Conservation (phyloP, 2,797 vertebrate species). For the Austrolebias charrua region DNA sequence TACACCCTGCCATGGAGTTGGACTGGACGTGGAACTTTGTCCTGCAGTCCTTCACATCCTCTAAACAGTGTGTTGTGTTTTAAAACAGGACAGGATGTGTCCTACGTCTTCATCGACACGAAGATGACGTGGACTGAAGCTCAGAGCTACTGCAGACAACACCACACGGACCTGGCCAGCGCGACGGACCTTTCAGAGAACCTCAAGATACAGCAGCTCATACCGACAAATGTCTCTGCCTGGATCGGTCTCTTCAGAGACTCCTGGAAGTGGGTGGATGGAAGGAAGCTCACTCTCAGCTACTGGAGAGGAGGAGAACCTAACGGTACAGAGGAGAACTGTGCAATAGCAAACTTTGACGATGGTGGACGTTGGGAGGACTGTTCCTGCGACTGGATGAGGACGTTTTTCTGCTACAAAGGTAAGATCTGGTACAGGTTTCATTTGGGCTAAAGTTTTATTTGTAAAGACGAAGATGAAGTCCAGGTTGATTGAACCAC, state of each 20-base stretch:
- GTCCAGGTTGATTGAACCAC: too few species aligned
- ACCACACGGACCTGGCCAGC: slow-evolving; percentile 53
- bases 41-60: too few species aligned
- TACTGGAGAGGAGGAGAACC: slow-evolving; percentile 2
- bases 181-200: slow-evolving; percentile 21
- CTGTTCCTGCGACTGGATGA: fast-evolving
- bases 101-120: too few species aligned
- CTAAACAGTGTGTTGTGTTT: too few species aligned
- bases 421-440: background rate
- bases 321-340: fast-evolving
- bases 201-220: background rate
- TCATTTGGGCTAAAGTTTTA: background rate
- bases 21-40: too few species aligned
- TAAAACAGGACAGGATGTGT: too few species aligned
- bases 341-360: background rate
- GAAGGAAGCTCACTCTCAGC: slow-evolving; percentile 15
- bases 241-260: slow-evolving; percentile 56
- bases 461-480: too few species aligned
- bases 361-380: slow-evolving; percentile 25
- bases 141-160: background rate
- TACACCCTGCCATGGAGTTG: too few species aligned
- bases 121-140: slow-evolving; percentile 21
- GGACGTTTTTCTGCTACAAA: slow-evolving; percentile 35
- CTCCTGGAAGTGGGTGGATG: slow-evolving; percentile 48
- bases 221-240: fast-evolving